phyloP scores from a whole-genome alignment of 64 coral and sea anemone species.

The Montipora efflorescens region DNA sequence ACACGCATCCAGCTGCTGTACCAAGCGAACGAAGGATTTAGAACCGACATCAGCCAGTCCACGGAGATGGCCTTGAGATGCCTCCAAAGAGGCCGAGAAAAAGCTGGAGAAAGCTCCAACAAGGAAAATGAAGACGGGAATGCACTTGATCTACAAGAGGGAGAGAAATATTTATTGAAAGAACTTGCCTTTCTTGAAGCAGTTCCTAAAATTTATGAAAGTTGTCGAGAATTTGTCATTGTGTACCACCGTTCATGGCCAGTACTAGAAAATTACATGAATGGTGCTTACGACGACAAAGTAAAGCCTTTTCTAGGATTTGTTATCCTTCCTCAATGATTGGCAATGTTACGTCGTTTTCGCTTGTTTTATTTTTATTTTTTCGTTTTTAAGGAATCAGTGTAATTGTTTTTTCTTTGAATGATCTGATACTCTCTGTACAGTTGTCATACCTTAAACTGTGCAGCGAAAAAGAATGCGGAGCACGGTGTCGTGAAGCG shows the following conservation, averaged over 20 bases:
- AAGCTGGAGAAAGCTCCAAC: neutral
- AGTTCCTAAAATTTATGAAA: conserved; percentile 66
- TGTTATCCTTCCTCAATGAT: conserved; percentile 31
- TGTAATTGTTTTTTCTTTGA: too few species aligned
- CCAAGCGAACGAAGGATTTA: conserved; percentile 70
- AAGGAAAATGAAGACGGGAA: neutral
- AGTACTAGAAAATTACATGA: conserved; percentile 74
- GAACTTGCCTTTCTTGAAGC: conserved; percentile 74
- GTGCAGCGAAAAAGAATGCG: too few species aligned
- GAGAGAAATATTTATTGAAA: conserved; percentile 77
- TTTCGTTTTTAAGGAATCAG: too few species aligned
- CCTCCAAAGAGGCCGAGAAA: conserved; percentile 36
- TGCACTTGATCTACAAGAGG: conserved; percentile 67
- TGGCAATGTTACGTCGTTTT: too few species aligned
- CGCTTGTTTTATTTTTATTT: too few species aligned
- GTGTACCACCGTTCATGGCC: conserved; percentile 86
- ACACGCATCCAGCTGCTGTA: conserved; percentile 61
- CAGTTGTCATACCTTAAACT: too few species aligned
- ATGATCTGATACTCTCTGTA: too few species aligned
- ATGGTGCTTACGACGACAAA: conserved; percentile 64
- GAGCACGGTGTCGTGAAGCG: too few species aligned
- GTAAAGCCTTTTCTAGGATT: conserved; percentile 65
- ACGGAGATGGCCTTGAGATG: conserved; percentile 67
- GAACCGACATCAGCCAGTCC: conserved; percentile 46
- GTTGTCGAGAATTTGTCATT: conserved; percentile 74